Base-by-base conservation (phyloP, 2,797 vertebrate genomes). In the Pelochelys cantorii region DNA sequence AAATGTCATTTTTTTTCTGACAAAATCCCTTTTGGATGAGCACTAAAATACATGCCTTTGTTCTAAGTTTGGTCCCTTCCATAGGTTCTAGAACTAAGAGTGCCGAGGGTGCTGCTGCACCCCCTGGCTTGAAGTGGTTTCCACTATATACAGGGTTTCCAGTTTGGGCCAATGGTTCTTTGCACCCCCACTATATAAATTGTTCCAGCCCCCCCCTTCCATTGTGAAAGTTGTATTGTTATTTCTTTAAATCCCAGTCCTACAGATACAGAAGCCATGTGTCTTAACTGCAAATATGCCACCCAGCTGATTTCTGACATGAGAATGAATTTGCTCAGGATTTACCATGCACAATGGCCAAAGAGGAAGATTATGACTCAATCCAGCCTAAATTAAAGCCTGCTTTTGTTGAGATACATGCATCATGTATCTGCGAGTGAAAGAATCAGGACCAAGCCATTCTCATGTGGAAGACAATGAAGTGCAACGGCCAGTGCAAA, bases 401-500 rank as follows among this genome's bases (percentile, higher is more conserved):
- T 71, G 2, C 37, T 3, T 31, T 84, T 81, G 42, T 42, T 18
- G 68, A 0, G 1, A 14, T 37, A 18, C 2, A 18, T 62, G 11
- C 23, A 59, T 81, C 25, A 11, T 81, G 78, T n/a, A 79, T 27
- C 59, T 0, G 7, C 4, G 5, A 65, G 27, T 86, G 57, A 54
- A 86, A 90, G 4, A 13, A 25, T 93, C 34, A 54, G 5, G 2
- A 75, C 54, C 2, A 90, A 91, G 1, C 1, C 86, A 10, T 54
- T 87, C 25, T 23, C 85, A 59, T 6, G 2, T 89, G 7, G 85
- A 85, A 95, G 89, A 68, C 11, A 60, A 17, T 59, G 37, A 42
- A 42, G 42, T 29, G 37, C 56, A 60, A 25, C 3, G 37, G 57
- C 17, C n/a, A 85, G 56, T 27, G 27, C 10, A 86, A 83, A 89